Conservation (phyloP, 2,888 invertebrate species). For the Pimpla rufipes region DNA sequence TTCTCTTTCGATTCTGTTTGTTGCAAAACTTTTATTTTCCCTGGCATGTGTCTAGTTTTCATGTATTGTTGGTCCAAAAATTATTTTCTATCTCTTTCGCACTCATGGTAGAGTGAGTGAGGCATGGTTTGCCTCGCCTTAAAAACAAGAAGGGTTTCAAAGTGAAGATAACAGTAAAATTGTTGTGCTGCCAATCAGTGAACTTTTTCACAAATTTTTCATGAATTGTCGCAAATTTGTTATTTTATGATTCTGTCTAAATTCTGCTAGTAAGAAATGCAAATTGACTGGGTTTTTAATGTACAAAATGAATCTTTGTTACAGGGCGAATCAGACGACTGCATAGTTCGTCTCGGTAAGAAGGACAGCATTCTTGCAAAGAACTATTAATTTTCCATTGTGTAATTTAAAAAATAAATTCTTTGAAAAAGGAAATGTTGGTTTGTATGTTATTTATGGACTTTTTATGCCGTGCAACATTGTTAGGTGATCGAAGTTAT, state of each 20-base stretch:
- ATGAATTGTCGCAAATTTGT: no score
- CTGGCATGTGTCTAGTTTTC: no score
- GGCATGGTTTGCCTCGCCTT: no score
- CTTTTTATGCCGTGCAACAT: not conserved
- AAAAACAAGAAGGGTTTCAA: no score
- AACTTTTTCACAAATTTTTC: no score
- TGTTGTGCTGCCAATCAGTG: no score
- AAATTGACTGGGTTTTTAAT: not conserved
- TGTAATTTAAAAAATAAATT: slow-evolving; percentile 53
- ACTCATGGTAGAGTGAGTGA: no score
- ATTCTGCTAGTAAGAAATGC: not conserved
- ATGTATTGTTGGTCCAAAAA: no score
- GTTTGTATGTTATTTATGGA: not conserved
- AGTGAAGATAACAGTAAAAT: no score
- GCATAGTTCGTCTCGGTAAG: slow-evolving; percentile 96
- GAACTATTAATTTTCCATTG: slow-evolving; percentile 84
- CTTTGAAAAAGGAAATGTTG: slow-evolving; percentile 15
- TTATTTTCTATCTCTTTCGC: no score
- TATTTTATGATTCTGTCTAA: not conserved
- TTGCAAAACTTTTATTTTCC: no score
- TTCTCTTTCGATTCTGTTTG: no score
- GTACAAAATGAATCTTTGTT: slow-evolving; percentile 73
- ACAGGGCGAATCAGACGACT: slow-evolving; percentile 98
- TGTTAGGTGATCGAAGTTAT: not conserved
- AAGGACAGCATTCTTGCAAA: slow-evolving; percentile 97